Evolutionary conservation across 2,888 invertebrate species (phyloP).

Genomic region (Rotaria macrura): DNA sequence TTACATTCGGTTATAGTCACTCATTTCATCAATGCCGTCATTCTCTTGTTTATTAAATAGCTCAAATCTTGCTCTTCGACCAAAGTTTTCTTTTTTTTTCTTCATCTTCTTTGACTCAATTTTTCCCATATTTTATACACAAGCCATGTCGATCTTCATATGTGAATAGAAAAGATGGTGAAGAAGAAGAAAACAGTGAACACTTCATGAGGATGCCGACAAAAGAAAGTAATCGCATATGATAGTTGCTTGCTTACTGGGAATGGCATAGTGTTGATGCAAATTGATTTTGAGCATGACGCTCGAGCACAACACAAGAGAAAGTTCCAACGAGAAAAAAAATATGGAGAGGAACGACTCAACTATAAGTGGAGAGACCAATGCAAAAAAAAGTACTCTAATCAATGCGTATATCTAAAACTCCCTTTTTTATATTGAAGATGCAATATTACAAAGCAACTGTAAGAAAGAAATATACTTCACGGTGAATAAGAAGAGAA

Average conservation of each 20-base stretch:
- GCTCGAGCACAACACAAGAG: neutral
- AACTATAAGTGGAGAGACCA: too few relatives aligned
- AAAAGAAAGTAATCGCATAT: neutral
- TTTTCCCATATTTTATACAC: too few relatives aligned
- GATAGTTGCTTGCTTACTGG: neutral
- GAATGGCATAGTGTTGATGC: neutral
- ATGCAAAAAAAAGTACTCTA: neutral
- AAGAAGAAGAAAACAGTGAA: neutral
- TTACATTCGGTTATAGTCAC: neutral
- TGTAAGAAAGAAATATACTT: neutral
- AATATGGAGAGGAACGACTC: neutral
- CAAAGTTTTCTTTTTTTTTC: neutral
- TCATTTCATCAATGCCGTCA: neutral
- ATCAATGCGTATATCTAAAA: neutral
- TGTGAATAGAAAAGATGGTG: neutral
- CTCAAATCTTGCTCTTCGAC: neutral
- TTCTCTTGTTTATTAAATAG: neutral
- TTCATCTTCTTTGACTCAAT: too few relatives aligned
- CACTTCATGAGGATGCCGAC: neutral
- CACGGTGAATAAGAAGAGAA: neutral
- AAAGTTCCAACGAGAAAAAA: neutral
- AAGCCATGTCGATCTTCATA: neutral
- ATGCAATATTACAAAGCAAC: neutral
- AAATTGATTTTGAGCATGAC: neutral
- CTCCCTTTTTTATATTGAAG: neutral